Base-by-base conservation (phyloP, 2,113 vertebrate genomes). In the Larimichthys polyactis region DNA sequence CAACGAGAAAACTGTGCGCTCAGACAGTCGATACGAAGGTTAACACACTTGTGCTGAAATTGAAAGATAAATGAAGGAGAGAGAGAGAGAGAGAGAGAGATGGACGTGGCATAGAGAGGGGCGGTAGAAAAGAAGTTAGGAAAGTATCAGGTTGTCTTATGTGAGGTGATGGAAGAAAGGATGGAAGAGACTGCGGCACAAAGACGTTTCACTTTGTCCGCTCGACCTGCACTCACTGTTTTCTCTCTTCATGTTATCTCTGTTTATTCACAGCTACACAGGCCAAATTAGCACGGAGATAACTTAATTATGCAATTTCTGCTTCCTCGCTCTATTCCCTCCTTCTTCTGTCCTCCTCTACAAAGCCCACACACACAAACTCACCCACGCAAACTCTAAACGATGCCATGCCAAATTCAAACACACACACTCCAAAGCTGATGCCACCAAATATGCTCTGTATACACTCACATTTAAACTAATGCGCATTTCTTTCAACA, bases 281-380 rank as follows among this genome's bases (percentile, higher is more conserved):
- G 44, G 43, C 16, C 40, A 70, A 89, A 82, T 87, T 77, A 87
- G 63, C 69, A 75, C 11, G 4, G 54, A 12, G 64, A 49, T 70
- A 86, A 87, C 58, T 51, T 75, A 70, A 90, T 86, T 86, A 89
- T 75, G 71, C 57, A 71, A 81, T 73, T n/a, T 55, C 22, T 76
- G 5, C 69, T 17, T 58, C 27, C 70, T 68, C 55, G 32, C 62
- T 52, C 32, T 58, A 11, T 64, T 77, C 67, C 58, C 55, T 82
- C 67, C 52, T 60, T 22, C 68, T 79, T 70, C 24, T 48, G 22
- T 44, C 40, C 20, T 62, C 57, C 54, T 89, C 44, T 60, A 60
- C 60, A 77, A 87, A 81, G 58, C 46, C 32, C 59, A 54, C 51
- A 70, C 19, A 58, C 75, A 78, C 66, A 74, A 20, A 46, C 32